These are phyloP conservation scores for Enteromius thamalakanensis DNA, from an alignment of 2,797 vertebrate genomes.

Conservation along the genomic window DNA sequence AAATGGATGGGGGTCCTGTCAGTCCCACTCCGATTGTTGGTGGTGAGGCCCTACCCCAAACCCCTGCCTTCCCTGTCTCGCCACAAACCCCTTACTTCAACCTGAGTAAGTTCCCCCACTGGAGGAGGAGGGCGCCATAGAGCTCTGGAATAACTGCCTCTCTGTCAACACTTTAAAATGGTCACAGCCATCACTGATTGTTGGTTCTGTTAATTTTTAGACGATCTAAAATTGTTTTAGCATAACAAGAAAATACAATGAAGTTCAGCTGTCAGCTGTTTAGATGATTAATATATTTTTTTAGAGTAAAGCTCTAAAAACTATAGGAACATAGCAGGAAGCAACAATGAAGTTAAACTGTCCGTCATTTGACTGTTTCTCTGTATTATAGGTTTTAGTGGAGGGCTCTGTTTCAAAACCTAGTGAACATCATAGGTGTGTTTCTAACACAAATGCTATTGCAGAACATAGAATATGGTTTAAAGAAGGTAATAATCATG, in stretches of 20 bases:
- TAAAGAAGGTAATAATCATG: too few species aligned
- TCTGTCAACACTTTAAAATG: not conserved
- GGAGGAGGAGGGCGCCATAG: constrained; percentile 76
- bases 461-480: not conserved
- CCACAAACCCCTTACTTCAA: constrained; percentile 88
- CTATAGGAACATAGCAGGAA: not conserved
- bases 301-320: not conserved
- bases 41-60: constrained; percentile 90
- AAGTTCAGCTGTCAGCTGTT: not conserved
- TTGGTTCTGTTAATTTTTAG: not conserved
- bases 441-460: not conserved
- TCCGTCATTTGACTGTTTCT: not conserved
- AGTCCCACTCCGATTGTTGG: constrained; percentile 80
- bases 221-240: not conserved
- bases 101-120: constrained; percentile 79
- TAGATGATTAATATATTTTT: not conserved
- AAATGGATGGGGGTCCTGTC: constrained; percentile 83
- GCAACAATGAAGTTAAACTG: not conserved
- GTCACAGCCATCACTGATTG: not conserved
- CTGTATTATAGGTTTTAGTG: not conserved
- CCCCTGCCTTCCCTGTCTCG: constrained; percentile 83
- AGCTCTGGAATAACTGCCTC: constrained; percentile 54
- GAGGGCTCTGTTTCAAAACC: not conserved
- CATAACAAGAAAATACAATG: not conserved
- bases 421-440: not conserved